A percentile compares a stretch with the other conserved stretches of the same genome.
Evolutionary conservation across 2,797 vertebrate genomes (phyloP).

Genomic region (Brachyalestes nurse): DNA sequence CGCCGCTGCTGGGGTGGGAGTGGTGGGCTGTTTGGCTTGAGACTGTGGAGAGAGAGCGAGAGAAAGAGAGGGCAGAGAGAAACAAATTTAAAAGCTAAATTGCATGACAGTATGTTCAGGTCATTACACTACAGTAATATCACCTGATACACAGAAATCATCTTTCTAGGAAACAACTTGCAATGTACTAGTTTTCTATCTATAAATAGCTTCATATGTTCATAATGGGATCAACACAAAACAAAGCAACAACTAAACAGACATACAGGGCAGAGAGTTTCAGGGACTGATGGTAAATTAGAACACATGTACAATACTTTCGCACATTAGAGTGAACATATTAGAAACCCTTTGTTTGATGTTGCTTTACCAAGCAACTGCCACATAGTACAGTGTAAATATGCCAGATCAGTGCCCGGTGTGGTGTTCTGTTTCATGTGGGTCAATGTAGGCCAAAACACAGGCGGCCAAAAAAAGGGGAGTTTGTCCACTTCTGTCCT

Average conservation of each 20-base stretch:
- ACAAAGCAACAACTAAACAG: background rate
- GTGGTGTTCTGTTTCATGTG: background rate
- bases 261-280: background rate
- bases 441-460: background rate
- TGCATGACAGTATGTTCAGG: background rate
- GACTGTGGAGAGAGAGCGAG: conserved; percentile 65
- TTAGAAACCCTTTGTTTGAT: background rate
- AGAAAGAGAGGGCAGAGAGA: conserved; percentile 43
- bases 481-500: too few species aligned
- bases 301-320: background rate
- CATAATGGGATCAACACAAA: background rate
- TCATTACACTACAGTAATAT: background rate
- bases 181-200: background rate
- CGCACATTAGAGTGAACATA: background rate
- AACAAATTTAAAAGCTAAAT: conserved; percentile 11
- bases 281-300: background rate
- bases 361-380: background rate
- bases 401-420: background rate
- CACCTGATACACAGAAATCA: too few species aligned
- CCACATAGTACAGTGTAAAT: background rate
- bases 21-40: conserved; percentile 70
- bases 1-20: conserved; percentile 71
- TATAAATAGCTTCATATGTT: background rate
- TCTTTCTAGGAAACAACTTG: background rate
- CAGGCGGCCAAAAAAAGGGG: too few species aligned